These are phyloP conservation scores for Chaenocephalus aceratus DNA, from an alignment of 2,113 vertebrate species.

Conservation along the genomic window DNA sequence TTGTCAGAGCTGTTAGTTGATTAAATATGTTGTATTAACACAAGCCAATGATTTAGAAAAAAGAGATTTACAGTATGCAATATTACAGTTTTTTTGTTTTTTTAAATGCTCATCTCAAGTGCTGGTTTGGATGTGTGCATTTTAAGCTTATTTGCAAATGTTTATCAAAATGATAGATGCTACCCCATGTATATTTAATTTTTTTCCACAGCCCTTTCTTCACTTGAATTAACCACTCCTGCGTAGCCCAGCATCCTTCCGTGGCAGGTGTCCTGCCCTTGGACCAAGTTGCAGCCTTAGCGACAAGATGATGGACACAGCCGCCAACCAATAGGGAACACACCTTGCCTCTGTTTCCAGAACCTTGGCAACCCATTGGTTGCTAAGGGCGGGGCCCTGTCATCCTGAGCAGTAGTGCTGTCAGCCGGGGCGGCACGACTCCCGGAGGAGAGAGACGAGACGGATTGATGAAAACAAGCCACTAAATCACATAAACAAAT, in stretches of 20 bases:
- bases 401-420: conserved; percentile 69
- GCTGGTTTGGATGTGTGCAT: not conserved
- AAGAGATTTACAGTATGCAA: not conserved
- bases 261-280: conserved; percentile 72
- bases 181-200: not conserved
- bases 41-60: not conserved
- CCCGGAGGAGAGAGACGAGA: conserved; percentile 73
- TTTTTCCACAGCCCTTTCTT: not conserved
- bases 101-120: not conserved
- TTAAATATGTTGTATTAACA: not conserved
- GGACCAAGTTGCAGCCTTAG: conserved; percentile 67
- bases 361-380: conserved; percentile 70
- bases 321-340: conserved; percentile 62
- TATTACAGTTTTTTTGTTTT: not conserved
- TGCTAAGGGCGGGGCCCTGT: conserved; percentile 77
- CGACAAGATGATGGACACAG: conserved; percentile 55
- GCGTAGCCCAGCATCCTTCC: conserved; percentile 75
- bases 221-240: conserved; percentile 45
- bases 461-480: conserved; percentile 73
- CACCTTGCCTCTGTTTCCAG: conserved; percentile 36
- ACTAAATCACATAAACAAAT: conserved; percentile 55
- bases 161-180: not conserved
- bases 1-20: not conserved
- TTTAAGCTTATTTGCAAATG: not conserved
- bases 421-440: conserved; percentile 75